Conservation (phyloP, 2,113 vertebrate species). For the zebrafish (Danio rerio) region GRCz12tu NC_133192.1:12589501-12590000, state of each 20-base stretch:
- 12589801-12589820: conserved; percentile 77
- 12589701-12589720: conserved; percentile 91
- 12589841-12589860: not conserved
- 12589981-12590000: conserved; percentile 84
- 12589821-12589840: conserved; percentile 70
- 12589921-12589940: conserved; percentile 34
- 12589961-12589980: conserved; percentile 78
- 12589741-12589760: conserved; percentile 58
- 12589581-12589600: conserved; percentile 31
- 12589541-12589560: conserved; percentile 65
- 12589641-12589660: conserved; percentile 82
- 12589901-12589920: conserved; percentile 70
- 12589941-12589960: conserved; percentile 72
- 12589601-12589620: conserved; percentile 64
- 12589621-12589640: conserved; percentile 71
- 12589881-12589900: conserved; percentile 36
- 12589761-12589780: conserved; percentile 62
- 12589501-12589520: conserved; percentile 82
- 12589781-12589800: conserved; percentile 69
- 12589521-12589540: conserved; percentile 71
- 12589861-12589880: conserved; percentile 51
- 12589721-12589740: conserved; percentile 75
- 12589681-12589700: conserved; percentile 93
- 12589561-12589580: conserved; percentile 64
- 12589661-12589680: conserved; percentile 95